phyloP scores from a whole-genome alignment of 2,888 invertebrate species.

The Dastarcus helophoroides region DNA sequence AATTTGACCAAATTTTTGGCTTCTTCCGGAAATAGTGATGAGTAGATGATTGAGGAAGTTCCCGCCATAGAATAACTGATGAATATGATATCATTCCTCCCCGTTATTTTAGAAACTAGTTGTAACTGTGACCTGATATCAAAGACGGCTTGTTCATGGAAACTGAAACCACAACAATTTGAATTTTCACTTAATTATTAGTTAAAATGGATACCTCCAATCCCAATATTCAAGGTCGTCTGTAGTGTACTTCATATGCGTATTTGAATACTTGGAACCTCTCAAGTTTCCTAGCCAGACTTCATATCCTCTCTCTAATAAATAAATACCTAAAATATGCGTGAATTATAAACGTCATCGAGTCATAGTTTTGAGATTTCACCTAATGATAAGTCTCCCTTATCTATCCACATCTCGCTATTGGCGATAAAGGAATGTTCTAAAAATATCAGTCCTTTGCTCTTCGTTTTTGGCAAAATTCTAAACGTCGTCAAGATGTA shows the following conservation, averaged over 20 bases:
- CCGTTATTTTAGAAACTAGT: constrained; percentile 10
- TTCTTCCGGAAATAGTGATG: constrained; percentile 11
- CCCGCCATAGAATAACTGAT: constrained; percentile 16
- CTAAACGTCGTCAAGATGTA: constrained; percentile 14
- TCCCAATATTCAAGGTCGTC: constrained; percentile 12
- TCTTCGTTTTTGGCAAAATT: constrained; percentile 9
- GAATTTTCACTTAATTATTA: background rate
- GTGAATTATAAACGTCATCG: background rate
- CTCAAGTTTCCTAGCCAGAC: constrained; percentile 17
- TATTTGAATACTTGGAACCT: constrained; percentile 14
- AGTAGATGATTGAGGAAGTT: constrained; percentile 12
- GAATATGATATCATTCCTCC: constrained; percentile 12
- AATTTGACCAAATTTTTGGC: constrained; percentile 10
- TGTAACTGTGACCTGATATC: constrained; percentile 13
- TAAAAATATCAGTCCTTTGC: constrained; percentile 11
- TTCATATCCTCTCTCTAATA: constrained; percentile 14
- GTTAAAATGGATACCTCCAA: constrained; percentile 9
- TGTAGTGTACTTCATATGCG: constrained; percentile 9
- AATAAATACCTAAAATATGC: constrained; percentile 11
- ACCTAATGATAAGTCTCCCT: constrained; percentile 13
- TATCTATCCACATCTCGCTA: constrained; percentile 11
- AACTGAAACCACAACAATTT: constrained; percentile 6
- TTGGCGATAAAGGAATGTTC: constrained; percentile 14
- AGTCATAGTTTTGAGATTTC: background rate
- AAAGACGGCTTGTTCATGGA: constrained; percentile 14